Base-by-base conservation (phyloP, 2,113 vertebrate species). In the Upupa epops region DNA sequence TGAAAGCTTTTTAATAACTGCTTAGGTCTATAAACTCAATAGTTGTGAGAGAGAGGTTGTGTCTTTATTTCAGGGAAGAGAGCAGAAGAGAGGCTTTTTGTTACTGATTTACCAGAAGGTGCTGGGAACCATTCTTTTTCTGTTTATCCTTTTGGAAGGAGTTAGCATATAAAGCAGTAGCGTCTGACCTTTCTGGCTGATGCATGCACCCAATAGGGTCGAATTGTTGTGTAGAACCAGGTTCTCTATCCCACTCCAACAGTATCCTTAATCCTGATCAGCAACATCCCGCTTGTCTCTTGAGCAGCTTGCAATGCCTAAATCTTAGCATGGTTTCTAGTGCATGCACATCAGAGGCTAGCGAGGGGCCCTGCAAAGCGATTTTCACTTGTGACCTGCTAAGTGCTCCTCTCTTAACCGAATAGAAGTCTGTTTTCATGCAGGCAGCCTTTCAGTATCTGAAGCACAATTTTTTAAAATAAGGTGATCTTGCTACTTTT, bases 1-100 rank as follows among this genome's bases (percentile, higher is more conserved):
- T 93, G 52, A 93, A 64, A 16, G 40, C 64, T 91, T 56, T 89
- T 95, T 93, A 93, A 94, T 96, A 96, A 94, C 42, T 93, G 95
- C 95, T 91, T 86, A 54, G 75, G 91, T 91, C 91, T 95, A 88
- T 88, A 89, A 94, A 92, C 63, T 92, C 42, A 0, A 90, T 92
- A 73, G 71, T 68, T 56, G 58, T 59, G 51, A 70, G 42, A 32
- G 13, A 17, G 42, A 32, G 13, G 15, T 59, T 61, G 31, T 14
- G 8, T 74, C 26, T 91, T 63, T 71, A 31, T 68, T 31, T 89
- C 37, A 49, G 56, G 68, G 75, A 87, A 86, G 18, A n/a, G 28
- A 73, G 68, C 32, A 74, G 64, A 60, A 60, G 34, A 86, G 55
- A 8, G 5, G 5, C 8, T 64, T 76, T 90, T 85, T 68, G 54